These are phyloP conservation scores for Nephila pilipes DNA, from an alignment of 1,140 invertebrate genomes.

Conservation along the genomic window DNA sequence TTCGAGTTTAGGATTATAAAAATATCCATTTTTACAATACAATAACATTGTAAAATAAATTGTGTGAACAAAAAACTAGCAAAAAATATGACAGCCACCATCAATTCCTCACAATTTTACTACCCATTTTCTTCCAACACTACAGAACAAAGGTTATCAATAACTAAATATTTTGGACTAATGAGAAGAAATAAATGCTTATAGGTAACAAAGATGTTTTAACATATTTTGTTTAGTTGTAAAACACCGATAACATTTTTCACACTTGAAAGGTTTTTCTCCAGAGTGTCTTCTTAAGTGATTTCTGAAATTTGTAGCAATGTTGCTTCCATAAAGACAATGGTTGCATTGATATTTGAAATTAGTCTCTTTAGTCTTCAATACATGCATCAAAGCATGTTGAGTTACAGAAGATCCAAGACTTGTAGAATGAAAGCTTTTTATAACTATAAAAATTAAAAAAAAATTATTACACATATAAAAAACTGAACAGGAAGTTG, in stretches of 20 bases:
- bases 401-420: background rate
- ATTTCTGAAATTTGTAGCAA: slow-evolving; percentile 21
- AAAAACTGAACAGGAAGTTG: background rate
- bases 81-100: too few species aligned
- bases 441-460: background rate
- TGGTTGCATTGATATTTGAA: background rate
- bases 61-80: too few species aligned
- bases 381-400: background rate
- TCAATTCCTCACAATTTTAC: too few species aligned
- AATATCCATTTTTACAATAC: too few species aligned
- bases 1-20: too few species aligned
- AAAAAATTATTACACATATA: background rate
- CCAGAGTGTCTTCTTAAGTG: background rate
- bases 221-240: slow-evolving; percentile 4
- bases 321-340: background rate
- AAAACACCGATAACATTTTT: background rate
- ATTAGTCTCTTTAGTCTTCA: background rate
- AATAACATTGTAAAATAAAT: too few species aligned
- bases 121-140: too few species aligned
- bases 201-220: background rate
- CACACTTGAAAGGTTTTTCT: background rate
- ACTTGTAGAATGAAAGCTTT: background rate
- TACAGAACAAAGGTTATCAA: too few species aligned
- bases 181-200: too few species aligned
- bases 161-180: too few species aligned